Percentiles rank a stretch among this genome's conserved stretches.
phyloP scores from a whole-genome alignment of 2,113 vertebrate species.

The Boleophthalmus pectinirostris region DNA sequence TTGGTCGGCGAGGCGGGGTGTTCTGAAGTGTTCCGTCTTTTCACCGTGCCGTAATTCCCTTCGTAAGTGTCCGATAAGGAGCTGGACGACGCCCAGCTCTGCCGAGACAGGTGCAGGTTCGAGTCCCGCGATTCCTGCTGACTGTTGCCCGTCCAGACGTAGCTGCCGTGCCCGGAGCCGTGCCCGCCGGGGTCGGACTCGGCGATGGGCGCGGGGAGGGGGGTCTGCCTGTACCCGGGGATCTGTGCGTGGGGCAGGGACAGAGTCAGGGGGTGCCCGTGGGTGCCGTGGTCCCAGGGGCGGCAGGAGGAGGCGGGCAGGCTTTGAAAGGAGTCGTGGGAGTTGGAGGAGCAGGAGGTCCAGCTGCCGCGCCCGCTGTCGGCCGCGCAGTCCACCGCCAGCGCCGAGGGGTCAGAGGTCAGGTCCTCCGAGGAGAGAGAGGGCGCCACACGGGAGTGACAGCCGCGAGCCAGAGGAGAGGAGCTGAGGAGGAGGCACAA shows the following conservation, averaged over 20 bases:
- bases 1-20: conserved; percentile 59
- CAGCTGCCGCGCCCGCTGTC: conserved; percentile 96
- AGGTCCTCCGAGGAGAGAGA: conserved; percentile 89
- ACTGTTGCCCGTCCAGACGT: conserved; percentile 65
- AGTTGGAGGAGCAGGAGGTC: conserved; percentile 96
- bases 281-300: conserved; percentile 79
- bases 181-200: conserved; percentile 79
- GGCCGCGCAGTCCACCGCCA: conserved; percentile 79
- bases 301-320: conserved; percentile 80
- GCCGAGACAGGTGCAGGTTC: conserved; percentile 73
- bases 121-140: conserved; percentile 74
- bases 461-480: conserved; percentile 61
- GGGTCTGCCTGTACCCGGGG: conserved; percentile 80
- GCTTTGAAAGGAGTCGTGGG: conserved; percentile 94
- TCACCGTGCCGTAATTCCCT: conserved; percentile 87
- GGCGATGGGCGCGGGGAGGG: conserved; percentile 82
- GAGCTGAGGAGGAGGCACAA: conserved; percentile 45
- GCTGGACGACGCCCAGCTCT: conserved; percentile 90
- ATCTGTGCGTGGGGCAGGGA: conserved; percentile 73
- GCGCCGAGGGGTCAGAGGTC: conserved; percentile 81
- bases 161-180: too few species aligned
- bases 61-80: conserved; percentile 89
- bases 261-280: conserved; percentile 77
- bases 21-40: conserved; percentile 80
- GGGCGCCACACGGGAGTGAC: conserved; percentile 76